These are phyloP conservation scores for Catharus fuscescens DNA, from an alignment of 2,113 vertebrate species.

Conservation along the genomic window DNA sequence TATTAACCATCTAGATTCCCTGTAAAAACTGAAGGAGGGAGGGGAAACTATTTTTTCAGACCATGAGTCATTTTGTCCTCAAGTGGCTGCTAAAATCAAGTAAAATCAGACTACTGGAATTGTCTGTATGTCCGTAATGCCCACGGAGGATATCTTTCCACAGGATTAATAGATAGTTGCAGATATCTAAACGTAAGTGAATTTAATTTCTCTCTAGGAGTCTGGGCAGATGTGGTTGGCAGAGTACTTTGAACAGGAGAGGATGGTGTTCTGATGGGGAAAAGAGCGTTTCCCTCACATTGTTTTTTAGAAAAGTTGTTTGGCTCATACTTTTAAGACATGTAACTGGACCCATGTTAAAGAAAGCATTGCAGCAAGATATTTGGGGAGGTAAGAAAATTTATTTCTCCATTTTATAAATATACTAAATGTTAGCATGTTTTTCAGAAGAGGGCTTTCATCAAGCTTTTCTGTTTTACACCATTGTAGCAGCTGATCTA, in stretches of 20 bases:
- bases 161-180: not conserved
- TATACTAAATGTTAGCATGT: not conserved
- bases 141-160: not conserved
- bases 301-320: not conserved
- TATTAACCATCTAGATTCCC: not conserved
- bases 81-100: not conserved
- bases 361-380: not conserved
- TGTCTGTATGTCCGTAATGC: not conserved
- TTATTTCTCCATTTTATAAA: not conserved
- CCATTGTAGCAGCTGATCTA: not conserved
- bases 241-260: not conserved
- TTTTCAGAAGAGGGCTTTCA: not conserved
- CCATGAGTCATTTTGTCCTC: not conserved
- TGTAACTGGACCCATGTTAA: not conserved
- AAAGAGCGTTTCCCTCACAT: not conserved
- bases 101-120: not conserved
- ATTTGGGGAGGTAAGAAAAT: not conserved
- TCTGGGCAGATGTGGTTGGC: not conserved
- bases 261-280: not conserved
- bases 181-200: not conserved
- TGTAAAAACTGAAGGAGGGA: not conserved
- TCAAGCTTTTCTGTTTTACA: not conserved
- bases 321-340: not conserved
- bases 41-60: not conserved
- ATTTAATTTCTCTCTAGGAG: not conserved